Evolutionary conservation across 2,888 invertebrate species (phyloP).

Genomic region (Muscina levida): DNA sequence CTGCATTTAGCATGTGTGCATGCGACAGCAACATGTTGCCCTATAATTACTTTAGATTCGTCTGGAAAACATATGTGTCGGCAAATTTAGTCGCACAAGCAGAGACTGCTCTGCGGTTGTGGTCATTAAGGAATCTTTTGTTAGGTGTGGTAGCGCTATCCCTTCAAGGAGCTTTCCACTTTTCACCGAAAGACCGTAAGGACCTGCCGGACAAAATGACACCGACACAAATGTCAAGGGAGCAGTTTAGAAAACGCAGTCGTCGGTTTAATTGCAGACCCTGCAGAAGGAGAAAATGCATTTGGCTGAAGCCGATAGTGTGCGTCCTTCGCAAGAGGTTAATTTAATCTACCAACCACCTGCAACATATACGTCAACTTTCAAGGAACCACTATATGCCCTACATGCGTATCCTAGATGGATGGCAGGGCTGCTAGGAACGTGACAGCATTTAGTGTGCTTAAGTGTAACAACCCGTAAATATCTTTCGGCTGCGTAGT

Average conservation of each 20-base stretch:
- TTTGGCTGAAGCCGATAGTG: background rate
- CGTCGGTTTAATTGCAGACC: background rate
- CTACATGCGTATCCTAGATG: too few species aligned
- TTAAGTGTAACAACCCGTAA: constrained; percentile 46
- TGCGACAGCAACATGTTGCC: constrained; percentile 57
- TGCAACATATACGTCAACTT: too few species aligned
- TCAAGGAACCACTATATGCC: too few species aligned
- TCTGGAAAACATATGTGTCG: constrained; percentile 61
- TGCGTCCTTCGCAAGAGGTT: constrained; percentile 39
- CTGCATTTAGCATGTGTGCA: too few species aligned
- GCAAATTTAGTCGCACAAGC: constrained; percentile 52
- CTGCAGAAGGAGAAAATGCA: background rate
- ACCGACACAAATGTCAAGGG: background rate
- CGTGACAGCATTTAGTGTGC: too few species aligned
- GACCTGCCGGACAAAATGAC: background rate
- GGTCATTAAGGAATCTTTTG: constrained; percentile 59
- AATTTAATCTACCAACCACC: constrained; percentile 55
- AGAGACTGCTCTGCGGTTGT: constrained; percentile 37
- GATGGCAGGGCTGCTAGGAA: too few species aligned
- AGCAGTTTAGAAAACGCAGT: too few species aligned
- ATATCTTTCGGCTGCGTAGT: constrained; percentile 14
- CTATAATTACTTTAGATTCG: constrained; percentile 57
- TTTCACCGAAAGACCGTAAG: too few species aligned
- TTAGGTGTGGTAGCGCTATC: constrained; percentile 52
- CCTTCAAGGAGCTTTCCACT: constrained; percentile 55